Evolutionary conservation across 2,888 invertebrate species (phyloP), one percentile per base, ranked within the genome.

Genomic region (Timandra comae): DNA sequence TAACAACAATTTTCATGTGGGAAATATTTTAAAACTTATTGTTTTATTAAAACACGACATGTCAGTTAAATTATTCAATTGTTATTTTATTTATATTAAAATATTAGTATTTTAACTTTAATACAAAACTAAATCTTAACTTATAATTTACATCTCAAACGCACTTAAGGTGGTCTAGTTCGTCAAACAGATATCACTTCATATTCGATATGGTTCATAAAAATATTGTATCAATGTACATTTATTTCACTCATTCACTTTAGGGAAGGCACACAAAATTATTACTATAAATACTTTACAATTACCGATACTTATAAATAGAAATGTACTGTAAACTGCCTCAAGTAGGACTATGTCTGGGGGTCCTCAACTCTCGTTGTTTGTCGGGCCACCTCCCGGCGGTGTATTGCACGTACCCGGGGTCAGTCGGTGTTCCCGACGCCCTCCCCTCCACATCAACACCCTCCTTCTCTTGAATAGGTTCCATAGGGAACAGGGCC

Each of bases 401-500:
- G 0, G 91, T 88, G 57, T 92, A 92, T 54, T 91, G 89, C 1
- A 93, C 92, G 52, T 89, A 93, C 2, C 92, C 92, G 0, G 91
- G 92, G 64, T 92, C 92, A 0, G 88, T 89, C 0, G 92, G 91
- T 0, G 90, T 88, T n/a, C 90, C 90, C 0, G 89, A 88, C 1
- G 88, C 87, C 29, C 87, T 64, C 0, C 80, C 85, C 2, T 77
- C 78, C 3, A 60, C 53, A 16, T 77, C 79, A 1, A 67, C 51
- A 1, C 59, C 62, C 21, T 84, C 76, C 22, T 68, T 72, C 47
- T 86, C 84, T 31, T 70, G 76, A n/a, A 80, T 80, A 0, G 89
- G 88, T 29, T 88, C 81, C 70, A 88, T 88, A 27, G 89, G 82
- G 49, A 87, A 85, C 42, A 84, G 16, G 0, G 76, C 82, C 0